Conservation (phyloP, 2,113 vertebrate species). For the Oncorhynchus kisutch region DNA sequence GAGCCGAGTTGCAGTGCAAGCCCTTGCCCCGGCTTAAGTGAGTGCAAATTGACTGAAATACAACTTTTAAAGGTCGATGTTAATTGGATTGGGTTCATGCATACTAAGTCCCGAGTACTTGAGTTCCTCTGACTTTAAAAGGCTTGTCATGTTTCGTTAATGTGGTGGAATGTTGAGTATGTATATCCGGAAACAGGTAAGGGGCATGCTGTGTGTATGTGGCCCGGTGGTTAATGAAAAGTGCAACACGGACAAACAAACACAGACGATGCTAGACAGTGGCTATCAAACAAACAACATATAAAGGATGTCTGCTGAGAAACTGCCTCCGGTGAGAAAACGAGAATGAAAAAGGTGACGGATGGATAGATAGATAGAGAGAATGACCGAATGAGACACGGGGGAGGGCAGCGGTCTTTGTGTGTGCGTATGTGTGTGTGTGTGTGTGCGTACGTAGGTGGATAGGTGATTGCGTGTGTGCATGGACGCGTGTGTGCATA, state of each 20-base stretch:
- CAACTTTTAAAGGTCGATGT: constrained; percentile 67
- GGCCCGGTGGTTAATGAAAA: constrained; percentile 27
- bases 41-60: constrained; percentile 69
- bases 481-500: constrained; percentile 2
- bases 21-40: constrained; percentile 59
- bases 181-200: constrained; percentile 64
- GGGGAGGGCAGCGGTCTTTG: constrained; percentile 13
- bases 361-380: constrained; percentile 40
- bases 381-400: constrained; percentile 61
- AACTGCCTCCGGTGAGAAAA: constrained; percentile 47
- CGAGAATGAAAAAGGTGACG: constrained; percentile 33
- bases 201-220: constrained; percentile 34
- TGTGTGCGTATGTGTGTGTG: constrained; percentile 24
- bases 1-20: constrained; percentile 34
- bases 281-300: constrained; percentile 51
- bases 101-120: constrained; percentile 58
- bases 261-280: background rate
- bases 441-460: constrained; percentile 15
- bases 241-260: constrained; percentile 37
- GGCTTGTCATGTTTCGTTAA: constrained; percentile 45
- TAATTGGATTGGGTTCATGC: constrained; percentile 60
- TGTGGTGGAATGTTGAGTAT: constrained; percentile 52
- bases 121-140: constrained; percentile 46
- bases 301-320: constrained; percentile 55
- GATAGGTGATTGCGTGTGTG: constrained; percentile 19